Percentiles rank a stretch among this genome's conserved stretches.
Evolutionary conservation across 2,113 vertebrate species (phyloP).

Genomic region (Todiramphus chloris): DNA sequence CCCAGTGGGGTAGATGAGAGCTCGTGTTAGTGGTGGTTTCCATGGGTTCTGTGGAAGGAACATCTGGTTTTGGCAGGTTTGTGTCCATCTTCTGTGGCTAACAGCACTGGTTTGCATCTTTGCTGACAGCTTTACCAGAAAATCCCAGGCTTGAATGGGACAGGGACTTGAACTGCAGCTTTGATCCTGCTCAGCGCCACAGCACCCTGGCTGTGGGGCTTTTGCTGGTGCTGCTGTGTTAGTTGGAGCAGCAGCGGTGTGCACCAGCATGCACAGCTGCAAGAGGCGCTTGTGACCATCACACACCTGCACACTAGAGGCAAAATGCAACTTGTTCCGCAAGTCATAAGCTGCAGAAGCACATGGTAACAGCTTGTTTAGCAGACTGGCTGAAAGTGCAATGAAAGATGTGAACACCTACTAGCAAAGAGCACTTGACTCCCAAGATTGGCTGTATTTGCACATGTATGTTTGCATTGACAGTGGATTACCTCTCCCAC

Average conservation of each 20-base stretch:
- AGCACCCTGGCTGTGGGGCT: neutral
- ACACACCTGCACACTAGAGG: neutral
- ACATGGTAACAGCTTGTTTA: neutral
- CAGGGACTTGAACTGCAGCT: neutral
- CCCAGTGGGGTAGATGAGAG: neutral
- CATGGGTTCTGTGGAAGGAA: neutral
- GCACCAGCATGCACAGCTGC: neutral
- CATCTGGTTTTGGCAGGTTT: fast-evolving
- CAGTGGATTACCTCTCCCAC: neutral
- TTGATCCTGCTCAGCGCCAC: fast-evolving
- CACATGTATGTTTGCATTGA: fast-evolving
- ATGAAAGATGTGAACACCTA: neutral
- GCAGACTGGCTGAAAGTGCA: neutral
- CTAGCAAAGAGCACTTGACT: neutral
- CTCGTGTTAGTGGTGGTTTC: neutral
- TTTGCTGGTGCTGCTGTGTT: neutral
- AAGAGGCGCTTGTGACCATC: neutral
- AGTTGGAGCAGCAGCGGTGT: fast-evolving
- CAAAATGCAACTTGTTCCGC: neutral
- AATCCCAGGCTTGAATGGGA: neutral
- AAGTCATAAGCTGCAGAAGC: neutral
- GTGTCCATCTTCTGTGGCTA: fast-evolving
- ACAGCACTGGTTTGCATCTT: neutral
- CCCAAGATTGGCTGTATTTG: neutral
- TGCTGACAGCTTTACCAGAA: neutral